Percentiles rank a stretch among this genome's conserved stretches.
These are phyloP conservation scores for Watsonalla cultraria DNA, from an alignment of 2,888 invertebrate species.

Conservation along the genomic window DNA sequence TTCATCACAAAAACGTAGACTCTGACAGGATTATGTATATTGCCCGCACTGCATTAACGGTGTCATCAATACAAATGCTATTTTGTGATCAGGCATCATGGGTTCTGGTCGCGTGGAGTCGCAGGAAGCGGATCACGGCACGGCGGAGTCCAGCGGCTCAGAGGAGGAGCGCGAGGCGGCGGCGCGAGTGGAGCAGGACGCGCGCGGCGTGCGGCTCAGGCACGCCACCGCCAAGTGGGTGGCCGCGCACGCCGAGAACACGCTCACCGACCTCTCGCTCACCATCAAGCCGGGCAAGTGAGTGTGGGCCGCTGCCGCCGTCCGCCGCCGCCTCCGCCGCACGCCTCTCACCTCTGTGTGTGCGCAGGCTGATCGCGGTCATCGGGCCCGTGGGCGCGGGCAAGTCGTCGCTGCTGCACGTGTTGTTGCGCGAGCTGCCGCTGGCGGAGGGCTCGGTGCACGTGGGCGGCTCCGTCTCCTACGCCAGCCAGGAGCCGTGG, in stretches of 20 bases:
- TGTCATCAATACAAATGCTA: neutral
- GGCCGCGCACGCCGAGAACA: constrained; percentile 78
- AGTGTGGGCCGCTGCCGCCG: constrained; percentile 37
- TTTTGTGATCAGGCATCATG: neutral
- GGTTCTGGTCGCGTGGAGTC: neutral
- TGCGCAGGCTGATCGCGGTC: constrained; percentile 76
- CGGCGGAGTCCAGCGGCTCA: constrained; percentile 56
- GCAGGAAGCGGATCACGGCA: neutral
- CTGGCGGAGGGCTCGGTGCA: constrained; percentile 81
- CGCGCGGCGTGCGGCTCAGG: constrained; percentile 77
- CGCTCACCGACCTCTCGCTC: constrained; percentile 82
- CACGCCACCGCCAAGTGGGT: constrained; percentile 86
- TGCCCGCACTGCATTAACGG: neutral
- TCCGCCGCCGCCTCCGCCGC: neutral
- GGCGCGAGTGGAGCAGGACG: constrained; percentile 51
- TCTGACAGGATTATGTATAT: no score
- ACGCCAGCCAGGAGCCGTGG: constrained; percentile 95
- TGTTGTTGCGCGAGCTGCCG: constrained; percentile 87
- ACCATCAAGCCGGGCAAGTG: constrained; percentile 80
- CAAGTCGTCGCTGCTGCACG: constrained; percentile 82
- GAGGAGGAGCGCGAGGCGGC: constrained; percentile 53
- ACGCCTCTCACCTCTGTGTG: neutral
- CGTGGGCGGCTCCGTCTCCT: constrained; percentile 85
- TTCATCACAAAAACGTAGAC: no score
- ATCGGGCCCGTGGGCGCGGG: constrained; percentile 86